phyloP scores from a whole-genome alignment of 2,113 vertebrate species.

The Struthidea cinerea region DNA sequence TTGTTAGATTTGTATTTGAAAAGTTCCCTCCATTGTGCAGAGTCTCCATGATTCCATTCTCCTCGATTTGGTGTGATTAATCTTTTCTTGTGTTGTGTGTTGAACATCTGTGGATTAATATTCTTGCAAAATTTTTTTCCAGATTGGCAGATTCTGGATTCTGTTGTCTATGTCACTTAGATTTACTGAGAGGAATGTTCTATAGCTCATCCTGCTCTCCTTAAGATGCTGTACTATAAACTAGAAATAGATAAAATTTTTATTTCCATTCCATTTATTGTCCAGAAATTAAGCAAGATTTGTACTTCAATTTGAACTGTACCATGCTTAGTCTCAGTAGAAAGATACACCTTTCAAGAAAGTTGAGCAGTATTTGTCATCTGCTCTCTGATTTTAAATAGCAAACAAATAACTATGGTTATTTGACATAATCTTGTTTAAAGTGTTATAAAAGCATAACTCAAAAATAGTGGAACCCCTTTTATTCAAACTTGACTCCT shows the following conservation, averaged over 20 bases:
- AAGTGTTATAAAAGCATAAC: constrained; percentile 29
- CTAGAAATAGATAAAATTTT: neutral
- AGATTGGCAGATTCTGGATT: neutral
- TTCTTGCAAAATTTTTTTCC: neutral
- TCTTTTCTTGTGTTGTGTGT: neutral
- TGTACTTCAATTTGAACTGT: neutral
- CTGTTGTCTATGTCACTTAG: neutral
- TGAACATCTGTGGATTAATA: neutral
- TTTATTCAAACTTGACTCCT: constrained; percentile 32
- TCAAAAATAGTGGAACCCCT: constrained; percentile 4
- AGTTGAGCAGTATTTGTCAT: neutral
- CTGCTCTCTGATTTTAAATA: neutral
- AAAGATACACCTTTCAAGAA: neutral
- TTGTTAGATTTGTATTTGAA: neutral
- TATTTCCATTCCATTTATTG: neutral
- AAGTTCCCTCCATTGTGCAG: neutral
- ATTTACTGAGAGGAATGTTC: neutral
- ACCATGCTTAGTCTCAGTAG: neutral
- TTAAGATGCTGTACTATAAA: neutral
- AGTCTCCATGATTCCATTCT: neutral
- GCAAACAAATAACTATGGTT: neutral
- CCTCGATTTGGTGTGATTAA: neutral
- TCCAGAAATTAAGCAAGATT: neutral
- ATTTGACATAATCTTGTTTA: constrained; percentile 20
- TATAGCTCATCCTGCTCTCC: neutral